Evolutionary conservation across 2,888 invertebrate species (phyloP).

Genomic region (Erpobdella octoculata): DNA sequence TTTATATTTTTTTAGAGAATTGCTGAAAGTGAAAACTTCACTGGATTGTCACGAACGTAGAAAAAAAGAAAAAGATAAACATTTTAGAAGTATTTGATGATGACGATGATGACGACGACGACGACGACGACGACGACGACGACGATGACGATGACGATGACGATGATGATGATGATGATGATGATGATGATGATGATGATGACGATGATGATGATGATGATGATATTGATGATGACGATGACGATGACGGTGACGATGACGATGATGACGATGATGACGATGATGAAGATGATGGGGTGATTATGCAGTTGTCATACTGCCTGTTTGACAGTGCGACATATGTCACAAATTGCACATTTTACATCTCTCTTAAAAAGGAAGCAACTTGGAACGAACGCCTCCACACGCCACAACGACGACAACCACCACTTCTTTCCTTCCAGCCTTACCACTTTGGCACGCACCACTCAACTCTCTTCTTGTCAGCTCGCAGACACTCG

Average conservation of each 20-base stretch:
- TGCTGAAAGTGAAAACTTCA: too few relatives aligned
- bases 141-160: slow-evolving; percentile 2
- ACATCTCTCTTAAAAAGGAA: too few relatives aligned
- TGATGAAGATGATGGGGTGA: slow-evolving; percentile 19
- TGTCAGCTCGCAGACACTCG: too few relatives aligned
- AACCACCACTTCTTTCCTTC: too few relatives aligned
- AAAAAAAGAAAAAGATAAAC: neutral
- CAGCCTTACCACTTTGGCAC: too few relatives aligned
- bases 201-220: slow-evolving; percentile 26
- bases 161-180: slow-evolving; percentile 6
- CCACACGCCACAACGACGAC: too few relatives aligned
- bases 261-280: slow-evolving; percentile 25
- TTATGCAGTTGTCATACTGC: neutral
- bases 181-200: slow-evolving; percentile 27
- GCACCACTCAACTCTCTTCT: too few relatives aligned
- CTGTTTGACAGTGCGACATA: too few relatives aligned
- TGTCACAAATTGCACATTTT: too few relatives aligned
- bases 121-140: slow-evolving; percentile 2
- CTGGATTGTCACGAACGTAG: neutral
- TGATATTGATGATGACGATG: slow-evolving; percentile 27
- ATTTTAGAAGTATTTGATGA: neutral
- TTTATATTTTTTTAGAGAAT: too few relatives aligned
- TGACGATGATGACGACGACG: slow-evolving; percentile 2
- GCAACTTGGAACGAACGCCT: too few relatives aligned
- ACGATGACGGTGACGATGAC: slow-evolving; percentile 23